These are phyloP conservation scores for Elegia similella DNA, from an alignment of 2,888 invertebrate species.

Conservation along the genomic window DNA sequence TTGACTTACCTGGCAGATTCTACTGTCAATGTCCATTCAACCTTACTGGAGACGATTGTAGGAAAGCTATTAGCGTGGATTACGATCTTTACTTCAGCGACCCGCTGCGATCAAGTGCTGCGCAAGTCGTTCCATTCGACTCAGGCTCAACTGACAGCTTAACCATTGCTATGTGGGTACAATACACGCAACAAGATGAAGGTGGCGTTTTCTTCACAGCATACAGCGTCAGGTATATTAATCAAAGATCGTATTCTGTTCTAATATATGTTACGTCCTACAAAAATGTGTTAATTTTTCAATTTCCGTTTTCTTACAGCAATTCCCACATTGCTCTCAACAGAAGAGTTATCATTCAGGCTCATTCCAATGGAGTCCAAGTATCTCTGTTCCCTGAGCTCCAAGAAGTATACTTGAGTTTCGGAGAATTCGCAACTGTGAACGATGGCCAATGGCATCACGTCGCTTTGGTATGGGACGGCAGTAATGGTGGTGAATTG, in stretches of 20 bases:
- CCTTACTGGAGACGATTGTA: constrained; percentile 96
- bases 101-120: constrained; percentile 93
- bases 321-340: constrained; percentile 89
- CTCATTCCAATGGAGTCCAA: constrained; percentile 95
- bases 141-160: constrained; percentile 88
- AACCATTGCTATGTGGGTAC: constrained; percentile 97
- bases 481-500: constrained; percentile 90
- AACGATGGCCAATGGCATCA: constrained; percentile 99
- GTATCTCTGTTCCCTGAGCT: constrained; percentile 93
- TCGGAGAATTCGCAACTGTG: constrained; percentile 94
- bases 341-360: constrained; percentile 92
- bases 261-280: too few species aligned
- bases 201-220: constrained; percentile 96
- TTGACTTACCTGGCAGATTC: constrained; percentile 94
- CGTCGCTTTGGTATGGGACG: constrained; percentile 96
- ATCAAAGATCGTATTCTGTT: too few species aligned
- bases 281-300: too few species aligned
- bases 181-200: constrained; percentile 95
- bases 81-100: constrained; percentile 98
- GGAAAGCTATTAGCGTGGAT: constrained; percentile 99
- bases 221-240: constrained; percentile 89
- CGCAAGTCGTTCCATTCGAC: constrained; percentile 95
- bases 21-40: constrained; percentile 99
- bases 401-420: constrained; percentile 94
- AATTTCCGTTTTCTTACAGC: constrained; percentile 60